Conservation (phyloP, 2,113 vertebrate genomes). For the Anoplopoma fimbria region DNA sequence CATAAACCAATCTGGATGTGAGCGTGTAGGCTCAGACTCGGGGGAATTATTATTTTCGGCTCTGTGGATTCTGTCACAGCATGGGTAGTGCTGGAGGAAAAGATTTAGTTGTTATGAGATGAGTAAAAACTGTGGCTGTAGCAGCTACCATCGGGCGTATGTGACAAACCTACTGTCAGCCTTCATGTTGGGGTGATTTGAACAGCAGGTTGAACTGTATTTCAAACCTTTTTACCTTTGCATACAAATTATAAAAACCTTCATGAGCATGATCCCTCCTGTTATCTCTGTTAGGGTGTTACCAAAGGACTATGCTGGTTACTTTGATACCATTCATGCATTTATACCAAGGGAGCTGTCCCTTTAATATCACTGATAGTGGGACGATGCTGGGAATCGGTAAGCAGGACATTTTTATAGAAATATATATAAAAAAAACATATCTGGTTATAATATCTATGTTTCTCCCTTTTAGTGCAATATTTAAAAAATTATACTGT, state of each 20-base stretch:
- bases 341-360: not conserved
- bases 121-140: too few species aligned
- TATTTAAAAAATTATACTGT: too few species aligned
- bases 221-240: too few species aligned
- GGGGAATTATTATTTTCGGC: not conserved
- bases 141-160: not conserved
- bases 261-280: not conserved
- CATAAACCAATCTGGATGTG: not conserved
- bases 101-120: not conserved
- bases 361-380: not conserved
- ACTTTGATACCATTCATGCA: not conserved
- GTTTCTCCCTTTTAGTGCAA: too few species aligned
- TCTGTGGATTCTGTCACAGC: not conserved
- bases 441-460: too few species aligned
- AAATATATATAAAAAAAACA: too few species aligned
- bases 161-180: not conserved
- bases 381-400: not conserved
- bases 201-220: not conserved
- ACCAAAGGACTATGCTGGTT: not conserved
- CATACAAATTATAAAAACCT: too few species aligned
- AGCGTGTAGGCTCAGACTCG: not conserved
- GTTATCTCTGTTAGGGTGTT: not conserved
- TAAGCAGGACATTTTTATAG: not conserved
- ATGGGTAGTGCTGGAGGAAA: not conserved
- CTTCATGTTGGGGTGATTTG: not conserved